These are phyloP conservation scores for Phylloscopus trochiloides DNA, from an alignment of 2,113 vertebrate genomes.

Conservation along the genomic window DNA sequence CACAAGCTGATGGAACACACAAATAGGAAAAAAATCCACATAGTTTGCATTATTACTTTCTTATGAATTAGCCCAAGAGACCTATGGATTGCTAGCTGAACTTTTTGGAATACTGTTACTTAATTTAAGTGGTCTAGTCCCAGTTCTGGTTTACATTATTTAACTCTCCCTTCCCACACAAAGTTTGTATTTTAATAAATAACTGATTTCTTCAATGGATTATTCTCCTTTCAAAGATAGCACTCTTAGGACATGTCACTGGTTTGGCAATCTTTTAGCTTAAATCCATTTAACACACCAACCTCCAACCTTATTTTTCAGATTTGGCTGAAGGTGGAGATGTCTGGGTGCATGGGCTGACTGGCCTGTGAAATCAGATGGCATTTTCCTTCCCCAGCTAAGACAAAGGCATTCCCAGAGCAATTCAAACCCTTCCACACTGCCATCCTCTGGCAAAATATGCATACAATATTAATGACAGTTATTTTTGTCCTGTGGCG, in stretches of 20 bases:
- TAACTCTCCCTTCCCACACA: not conserved
- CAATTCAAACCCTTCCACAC: not conserved
- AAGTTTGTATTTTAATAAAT: not conserved
- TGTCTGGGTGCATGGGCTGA: not conserved
- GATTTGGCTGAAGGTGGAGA: not conserved
- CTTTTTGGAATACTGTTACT: not conserved
- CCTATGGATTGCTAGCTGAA: not conserved
- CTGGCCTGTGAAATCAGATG: not conserved
- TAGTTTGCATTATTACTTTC: not conserved
- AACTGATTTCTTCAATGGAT: not conserved
- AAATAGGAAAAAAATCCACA: not conserved
- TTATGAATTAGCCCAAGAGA: not conserved
- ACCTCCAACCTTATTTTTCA: not conserved
- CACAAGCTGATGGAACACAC: not conserved
- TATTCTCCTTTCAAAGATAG: not conserved
- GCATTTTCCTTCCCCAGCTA: not conserved
- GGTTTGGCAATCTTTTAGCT: not conserved
- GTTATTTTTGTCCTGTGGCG: not conserved
- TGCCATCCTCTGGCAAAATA: slow-evolving; percentile 20
- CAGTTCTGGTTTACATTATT: not conserved
- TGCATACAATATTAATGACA: not conserved
- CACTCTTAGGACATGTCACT: not conserved
- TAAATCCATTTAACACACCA: not conserved
- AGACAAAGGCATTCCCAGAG: not conserved
- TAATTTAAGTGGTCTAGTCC: not conserved